Evolutionary conservation across 1,140 invertebrate species (phyloP), one percentile per base, ranked within the genome.

Genomic region (Drosophila carrolli): DNA sequence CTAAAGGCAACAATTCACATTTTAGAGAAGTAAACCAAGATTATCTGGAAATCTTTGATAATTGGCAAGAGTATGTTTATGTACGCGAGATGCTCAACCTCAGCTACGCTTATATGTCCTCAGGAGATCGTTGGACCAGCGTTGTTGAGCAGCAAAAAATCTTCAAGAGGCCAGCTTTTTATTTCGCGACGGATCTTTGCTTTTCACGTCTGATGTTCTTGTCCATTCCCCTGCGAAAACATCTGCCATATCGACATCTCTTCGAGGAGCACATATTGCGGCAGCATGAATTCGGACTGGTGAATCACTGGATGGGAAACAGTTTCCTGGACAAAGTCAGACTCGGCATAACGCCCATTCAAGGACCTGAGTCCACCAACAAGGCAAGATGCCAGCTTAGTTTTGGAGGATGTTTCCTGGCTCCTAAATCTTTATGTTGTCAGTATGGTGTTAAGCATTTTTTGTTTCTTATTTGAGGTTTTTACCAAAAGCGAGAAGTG

Each of bases 301-400:
- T 62, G 8, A 8, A 61, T 14, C 48, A 46, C n/a, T 85, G 81
- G 81, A 54, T 57, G 23, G 19, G 10, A 5, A 11, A 16, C 0
- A 75, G 68, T 23, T 85, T 78, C 65, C 60, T 40, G 3, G 67
- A 85, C 0, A 85, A 85, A 81, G 73, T 78, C 0, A 16, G n/a
- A 2, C 9, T 70, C 1, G 41, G 44, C 1, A 9, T 67, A 3
- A 59, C 65, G 0, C 13, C 56, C 0, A n/a, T 32, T 32, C 29
- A 32, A 32, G 29, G 29, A 32, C 29, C 29, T 32, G 5, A 32
- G 29, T 32, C 29, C 29, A 7, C 29, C 29, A 32, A 32, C 29
- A 32, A 32, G 29, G 29, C 29, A 32, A 0, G 29, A 32, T 0
- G 29, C 29, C 7, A 32, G 29, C 7, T 32, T 32, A 32, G 29